Evolutionary conservation across 2,888 invertebrate species (phyloP).

Genomic region (Drosophila flavopinicola): DNA sequence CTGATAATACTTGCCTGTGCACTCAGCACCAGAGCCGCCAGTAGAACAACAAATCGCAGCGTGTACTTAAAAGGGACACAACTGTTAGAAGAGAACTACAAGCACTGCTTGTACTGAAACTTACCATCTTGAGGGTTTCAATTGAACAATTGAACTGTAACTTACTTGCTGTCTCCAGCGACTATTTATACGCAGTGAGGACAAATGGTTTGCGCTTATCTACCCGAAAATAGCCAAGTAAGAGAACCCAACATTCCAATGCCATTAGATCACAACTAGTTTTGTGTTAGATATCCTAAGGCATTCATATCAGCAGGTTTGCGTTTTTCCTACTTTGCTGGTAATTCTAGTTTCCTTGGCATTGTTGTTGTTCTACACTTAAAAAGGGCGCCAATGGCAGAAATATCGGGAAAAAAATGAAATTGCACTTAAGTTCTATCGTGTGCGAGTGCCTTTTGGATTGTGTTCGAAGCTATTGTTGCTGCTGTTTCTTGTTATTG

Average conservation of each 20-base stretch:
- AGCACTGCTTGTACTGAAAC: conserved; percentile 17
- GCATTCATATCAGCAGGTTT: conserved; percentile 31
- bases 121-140: conserved; percentile 64
- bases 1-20: conserved; percentile 42
- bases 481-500: conserved; percentile 16
- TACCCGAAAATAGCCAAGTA: background rate
- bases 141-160: conserved; percentile 67
- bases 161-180: background rate
- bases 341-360: conserved; percentile 36
- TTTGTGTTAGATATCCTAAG: conserved; percentile 25
- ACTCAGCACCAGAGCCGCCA: conserved; percentile 34
- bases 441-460: conserved; percentile 47
- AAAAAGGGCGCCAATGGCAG: conserved; percentile 67
- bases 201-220: conserved; percentile 42
- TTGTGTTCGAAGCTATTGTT: conserved; percentile 11
- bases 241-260: conserved; percentile 27
- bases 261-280: conserved; percentile 46
- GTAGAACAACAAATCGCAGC: conserved; percentile 34
- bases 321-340: conserved; percentile 1
- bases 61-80: conserved; percentile 19
- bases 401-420: conserved; percentile 57
- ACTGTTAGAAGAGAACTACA: conserved; percentile 5
- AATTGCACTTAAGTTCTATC: conserved; percentile 75
- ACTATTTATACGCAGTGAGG: conserved; percentile 55
- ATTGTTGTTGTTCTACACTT: conserved; percentile 57